Evolutionary conservation across 1,140 invertebrate species (phyloP), one percentile per base, ranked within the genome.

Genomic region (Sesamia nonagrioides): DNA sequence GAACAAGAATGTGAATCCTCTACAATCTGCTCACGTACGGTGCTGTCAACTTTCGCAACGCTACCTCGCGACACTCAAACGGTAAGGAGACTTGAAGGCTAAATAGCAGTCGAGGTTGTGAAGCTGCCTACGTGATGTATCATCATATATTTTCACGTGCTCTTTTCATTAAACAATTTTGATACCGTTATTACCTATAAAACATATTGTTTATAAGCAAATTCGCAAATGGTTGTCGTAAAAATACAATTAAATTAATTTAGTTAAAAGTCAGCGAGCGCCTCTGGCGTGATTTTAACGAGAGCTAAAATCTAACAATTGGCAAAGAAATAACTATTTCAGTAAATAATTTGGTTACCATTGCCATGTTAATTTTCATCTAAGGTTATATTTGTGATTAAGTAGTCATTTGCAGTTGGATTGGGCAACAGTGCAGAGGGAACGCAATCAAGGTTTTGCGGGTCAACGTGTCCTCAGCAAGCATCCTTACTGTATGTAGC

Each of bases 41-140:
- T 82, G 88, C 86, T 92, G 90, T 92, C 89, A 91, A 93, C 91
- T 94, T 94, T 94, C 92, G 92, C 91, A 94, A 94, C 88, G 86
- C 83, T 88, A 88, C 90, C 92, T 91, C 89, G 86, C 83, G 82
- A 82, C 87, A 86, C 84, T 89, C 85, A 87, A 88, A 89, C 88
- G 83, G 87, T 91, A 86, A 89, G 85, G 84, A 81, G 84, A 85
- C 85, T 86, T 83, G 88, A 91, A 92, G 91, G 91, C 90, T 91
- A 85, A 82, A 78, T 78, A 83, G 79, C 84, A 84, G 69, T 81
- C 84, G 85, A 90, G 88, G 86, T 88, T 83, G 80, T 84, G 87
- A 86, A 75, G 68, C 79, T 77, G 76, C 79, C 77, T 80, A 78
- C 81, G 80, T 83, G 80, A 80, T 56, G 61, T 82, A 82, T 76